Evolutionary conservation across 2,888 invertebrate genomes (phyloP), one percentile per base, ranked within the genome.

Genomic region (Brachylomia viminalis): DNA sequence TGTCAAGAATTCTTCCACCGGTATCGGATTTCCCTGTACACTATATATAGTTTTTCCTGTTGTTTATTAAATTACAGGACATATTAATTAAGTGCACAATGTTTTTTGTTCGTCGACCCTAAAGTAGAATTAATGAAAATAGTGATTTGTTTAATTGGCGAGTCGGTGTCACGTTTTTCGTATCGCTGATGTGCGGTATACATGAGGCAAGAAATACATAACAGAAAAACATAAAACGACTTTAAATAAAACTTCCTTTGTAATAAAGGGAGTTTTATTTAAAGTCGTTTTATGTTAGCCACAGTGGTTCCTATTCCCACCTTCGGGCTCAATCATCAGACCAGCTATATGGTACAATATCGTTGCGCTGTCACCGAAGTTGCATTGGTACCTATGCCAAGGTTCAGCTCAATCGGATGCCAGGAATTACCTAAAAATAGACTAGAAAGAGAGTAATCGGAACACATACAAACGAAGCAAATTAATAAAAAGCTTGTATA

Each of bases 1-100:
- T 74, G 84, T 81, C 58, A 72, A 58, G 81, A 74, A 83, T 83
- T 84, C 68, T 62, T 58, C 84, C 58, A 77, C 23, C 45, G 23
- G 47, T 71, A 65, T 79, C 69, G 86, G 73, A 87, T 86, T 87
- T 87, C 83, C 87, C 87, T 87, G 49, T 74, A 72, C 38, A 33
- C 86, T 83, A 85, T 86, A 84, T 79, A 82, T 77, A 87, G 84
- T 62, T 89, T 88, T 90, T 88, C 89, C 90, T 89, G 89, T 88
- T 90, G 85, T 84, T 84, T 69, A 75, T 78, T 74, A 78, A 77
- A 80, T 80, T 75, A 70, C 80, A 83, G 69, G 83, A 76, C 79
- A 59, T 80, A 72, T 80, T 82, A 86, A 87, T 87, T 86, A 83
- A 65, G 38, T 78, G 67, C 52, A 71, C 38, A 72, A 58, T 78